phyloP scores from a whole-genome alignment of 1,140 invertebrate genomes.

The Wasmannia auropunctata region DNA sequence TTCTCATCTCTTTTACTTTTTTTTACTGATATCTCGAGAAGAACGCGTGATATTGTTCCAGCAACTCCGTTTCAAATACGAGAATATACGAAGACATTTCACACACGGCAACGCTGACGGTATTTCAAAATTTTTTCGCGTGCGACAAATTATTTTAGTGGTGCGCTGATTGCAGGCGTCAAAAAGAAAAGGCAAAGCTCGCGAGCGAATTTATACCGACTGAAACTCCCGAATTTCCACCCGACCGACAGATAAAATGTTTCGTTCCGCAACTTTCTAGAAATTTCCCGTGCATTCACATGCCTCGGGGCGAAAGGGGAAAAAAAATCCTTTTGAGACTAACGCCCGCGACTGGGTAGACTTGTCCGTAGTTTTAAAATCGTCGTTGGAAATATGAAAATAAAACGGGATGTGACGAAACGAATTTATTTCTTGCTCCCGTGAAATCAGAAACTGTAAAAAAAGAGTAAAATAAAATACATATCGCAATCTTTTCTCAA shows the following conservation, averaged over 20 bases:
- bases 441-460: background rate
- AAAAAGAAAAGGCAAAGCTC: background rate
- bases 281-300: conserved; percentile 14
- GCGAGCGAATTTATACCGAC: background rate
- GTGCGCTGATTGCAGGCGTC: background rate
- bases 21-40: conserved; percentile 6
- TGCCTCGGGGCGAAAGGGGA: background rate
- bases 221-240: conserved; percentile 13
- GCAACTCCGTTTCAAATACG: background rate
- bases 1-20: background rate
- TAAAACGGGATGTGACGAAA: background rate
- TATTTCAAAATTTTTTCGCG: conserved; percentile 11
- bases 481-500: background rate
- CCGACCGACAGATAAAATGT: conserved; percentile 18
- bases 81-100: background rate
- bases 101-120: background rate
- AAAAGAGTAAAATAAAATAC: background rate
- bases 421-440: conserved; percentile 13
- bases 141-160: conserved; percentile 22
- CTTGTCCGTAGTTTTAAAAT: conserved; percentile 30
- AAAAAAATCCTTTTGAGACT: conserved; percentile 39
- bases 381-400: conserved; percentile 31
- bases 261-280: conserved; percentile 4
- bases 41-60: background rate
- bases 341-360: background rate